Conservation (phyloP, 1,140 invertebrate species). For the Limonius californicus region DNA sequence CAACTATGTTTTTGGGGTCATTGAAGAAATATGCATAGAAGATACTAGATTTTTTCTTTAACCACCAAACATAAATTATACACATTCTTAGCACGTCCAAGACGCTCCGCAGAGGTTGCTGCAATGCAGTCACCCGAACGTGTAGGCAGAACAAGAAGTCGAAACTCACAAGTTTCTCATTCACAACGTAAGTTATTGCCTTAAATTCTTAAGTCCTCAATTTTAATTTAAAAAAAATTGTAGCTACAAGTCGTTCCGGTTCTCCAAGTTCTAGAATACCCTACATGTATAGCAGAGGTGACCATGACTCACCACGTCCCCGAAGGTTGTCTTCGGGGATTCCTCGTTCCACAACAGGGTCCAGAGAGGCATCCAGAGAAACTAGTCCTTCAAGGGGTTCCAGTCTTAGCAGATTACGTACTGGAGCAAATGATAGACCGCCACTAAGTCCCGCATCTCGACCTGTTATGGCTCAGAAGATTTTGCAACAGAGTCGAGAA, state of each 20-base stretch:
- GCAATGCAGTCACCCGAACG: constrained; percentile 61
- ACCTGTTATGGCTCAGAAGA: constrained; percentile 73
- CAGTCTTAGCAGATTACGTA: constrained; percentile 42
- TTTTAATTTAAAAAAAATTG: too few relatives aligned
- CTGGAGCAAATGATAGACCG: constrained; percentile 51
- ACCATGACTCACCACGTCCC: constrained; percentile 42
- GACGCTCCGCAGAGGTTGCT: constrained; percentile 51
- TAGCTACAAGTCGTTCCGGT: constrained; percentile 74
- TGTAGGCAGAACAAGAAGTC: constrained; percentile 57
- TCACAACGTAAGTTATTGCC: constrained; percentile 75
- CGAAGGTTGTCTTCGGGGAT: constrained; percentile 60
- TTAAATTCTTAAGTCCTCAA: too few relatives aligned
- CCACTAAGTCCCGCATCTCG: constrained; percentile 51
- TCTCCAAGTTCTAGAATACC: constrained; percentile 72
- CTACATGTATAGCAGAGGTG: constrained; percentile 59
- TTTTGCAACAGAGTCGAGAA: constrained; percentile 84
- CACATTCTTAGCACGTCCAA: constrained; percentile 55
- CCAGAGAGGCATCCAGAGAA: constrained; percentile 65
- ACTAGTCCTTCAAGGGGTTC: constrained; percentile 57
- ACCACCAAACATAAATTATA: not conserved
- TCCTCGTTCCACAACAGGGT: constrained; percentile 62
- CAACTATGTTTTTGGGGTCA: not conserved
- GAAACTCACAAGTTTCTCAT: constrained; percentile 72
- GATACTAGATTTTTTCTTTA: not conserved
- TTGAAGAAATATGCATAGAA: not conserved